These are phyloP conservation scores for Allolobophora icterica DNA, from an alignment of 2,888 invertebrate genomes.

Conservation along the genomic window DNA sequence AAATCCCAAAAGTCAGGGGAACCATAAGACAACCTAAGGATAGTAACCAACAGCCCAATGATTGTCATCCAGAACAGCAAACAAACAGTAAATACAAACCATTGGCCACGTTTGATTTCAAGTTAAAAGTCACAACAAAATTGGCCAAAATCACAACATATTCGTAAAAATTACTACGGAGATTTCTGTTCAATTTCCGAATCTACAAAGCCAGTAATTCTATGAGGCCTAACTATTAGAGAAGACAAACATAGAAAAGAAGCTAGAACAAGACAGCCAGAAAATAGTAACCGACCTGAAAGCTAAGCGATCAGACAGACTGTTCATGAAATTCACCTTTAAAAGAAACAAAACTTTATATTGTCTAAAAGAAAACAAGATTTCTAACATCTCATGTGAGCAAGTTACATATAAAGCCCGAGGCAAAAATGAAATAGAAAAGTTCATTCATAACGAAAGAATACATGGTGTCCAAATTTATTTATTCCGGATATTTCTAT, in stretches of 20 bases:
- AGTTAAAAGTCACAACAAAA: no score
- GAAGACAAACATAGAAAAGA: neutral
- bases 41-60: neutral
- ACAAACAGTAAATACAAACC: neutral
- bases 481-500: no score
- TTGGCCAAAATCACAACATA: no score
- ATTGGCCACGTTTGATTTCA: neutral
- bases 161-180: no score
- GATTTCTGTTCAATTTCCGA: no score
- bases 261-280: constrained; percentile 2
- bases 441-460: neutral
- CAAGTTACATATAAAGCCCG: neutral
- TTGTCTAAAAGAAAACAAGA: neutral
- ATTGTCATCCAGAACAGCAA: neutral
- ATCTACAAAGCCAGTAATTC: neutral
- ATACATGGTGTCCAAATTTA: neutral
- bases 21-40: neutral
- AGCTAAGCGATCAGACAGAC: neutral
- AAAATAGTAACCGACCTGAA: constrained; percentile 1
- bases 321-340: neutral
- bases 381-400: neutral
- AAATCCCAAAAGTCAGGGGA: neutral
- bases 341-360: neutral
- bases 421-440: neutral
- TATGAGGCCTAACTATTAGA: neutral